A percentile compares a stretch with the other conserved stretches of the same genome.
Conservation (phyloP, 2,113 vertebrate species). For the Arothron firmamentum region DNA sequence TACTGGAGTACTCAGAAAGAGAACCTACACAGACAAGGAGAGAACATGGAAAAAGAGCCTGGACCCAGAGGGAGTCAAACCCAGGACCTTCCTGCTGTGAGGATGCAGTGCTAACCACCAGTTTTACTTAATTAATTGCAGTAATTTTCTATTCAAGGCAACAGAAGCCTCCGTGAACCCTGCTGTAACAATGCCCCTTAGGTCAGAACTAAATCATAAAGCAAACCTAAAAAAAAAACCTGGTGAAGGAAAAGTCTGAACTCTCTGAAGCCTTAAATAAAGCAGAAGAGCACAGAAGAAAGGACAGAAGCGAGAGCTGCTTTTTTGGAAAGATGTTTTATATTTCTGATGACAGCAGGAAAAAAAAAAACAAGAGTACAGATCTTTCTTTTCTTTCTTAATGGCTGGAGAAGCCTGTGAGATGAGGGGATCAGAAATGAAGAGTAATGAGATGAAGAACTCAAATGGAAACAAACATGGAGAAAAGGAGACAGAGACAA, state of each 20-base stretch:
- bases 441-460: constrained; percentile 55
- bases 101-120: too few species aligned
- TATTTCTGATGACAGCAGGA: constrained; percentile 69
- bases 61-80: too few species aligned
- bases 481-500: constrained; percentile 35
- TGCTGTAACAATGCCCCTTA: too few species aligned
- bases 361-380: constrained; percentile 60
- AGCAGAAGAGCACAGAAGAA: constrained; percentile 40
- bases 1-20: too few species aligned
- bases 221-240: neutral
- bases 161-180: too few species aligned
- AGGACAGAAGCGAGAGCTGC: constrained; percentile 34
- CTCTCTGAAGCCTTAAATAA: constrained; percentile 2
- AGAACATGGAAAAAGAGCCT: too few species aligned
- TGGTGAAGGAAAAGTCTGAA: too few species aligned
- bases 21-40: too few species aligned
- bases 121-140: too few species aligned
- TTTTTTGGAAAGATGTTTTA: constrained; percentile 66
- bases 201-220: too few species aligned
- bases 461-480: constrained; percentile 51
- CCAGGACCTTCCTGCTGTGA: too few species aligned
- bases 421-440: constrained; percentile 64
- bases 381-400: constrained; percentile 53
- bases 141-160: too few species aligned
- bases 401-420: constrained; percentile 54